Percentiles rank a stretch among this genome's conserved stretches.
Conservation (phyloP, 2,113 vertebrate species). For the Elgaria multicarinata region DNA sequence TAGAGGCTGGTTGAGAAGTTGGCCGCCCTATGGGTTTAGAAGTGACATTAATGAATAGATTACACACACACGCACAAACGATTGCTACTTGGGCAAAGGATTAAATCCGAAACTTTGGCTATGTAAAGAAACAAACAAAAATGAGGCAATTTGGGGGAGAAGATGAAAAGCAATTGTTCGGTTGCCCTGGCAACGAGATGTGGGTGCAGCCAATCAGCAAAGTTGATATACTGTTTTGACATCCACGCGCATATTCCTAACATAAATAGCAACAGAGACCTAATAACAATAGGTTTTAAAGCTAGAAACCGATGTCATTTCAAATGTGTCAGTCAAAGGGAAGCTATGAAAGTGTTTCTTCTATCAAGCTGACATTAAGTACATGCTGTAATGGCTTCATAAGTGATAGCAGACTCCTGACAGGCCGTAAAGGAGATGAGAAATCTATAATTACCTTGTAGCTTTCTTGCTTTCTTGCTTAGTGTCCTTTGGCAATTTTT, state of each 20-base stretch:
- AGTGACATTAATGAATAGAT: neutral
- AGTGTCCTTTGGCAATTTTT: constrained; percentile 64
- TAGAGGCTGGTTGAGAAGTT: neutral
- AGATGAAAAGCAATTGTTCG: constrained; percentile 87
- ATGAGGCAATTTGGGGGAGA: constrained; percentile 77
- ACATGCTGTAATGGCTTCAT: constrained; percentile 77
- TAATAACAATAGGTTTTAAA: constrained; percentile 86
- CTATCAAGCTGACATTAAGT: constrained; percentile 81
- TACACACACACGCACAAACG: neutral
- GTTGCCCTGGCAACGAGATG: constrained; percentile 83
- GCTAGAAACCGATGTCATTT: constrained; percentile 82
- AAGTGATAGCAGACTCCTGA: constrained; percentile 78
- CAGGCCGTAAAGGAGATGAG: constrained; percentile 77
- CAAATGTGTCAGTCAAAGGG: constrained; percentile 81
- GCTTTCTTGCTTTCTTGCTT: constrained; percentile 64
- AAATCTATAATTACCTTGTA: constrained; percentile 78
- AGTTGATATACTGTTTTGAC: constrained; percentile 86
- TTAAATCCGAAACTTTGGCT: constrained; percentile 57
- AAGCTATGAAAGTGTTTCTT: constrained; percentile 79
- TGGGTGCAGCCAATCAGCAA: constrained; percentile 81
- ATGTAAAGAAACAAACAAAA: constrained; percentile 65
- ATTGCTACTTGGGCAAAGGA: constrained; percentile 40
- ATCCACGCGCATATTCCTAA: constrained; percentile 79
- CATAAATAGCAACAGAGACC: constrained; percentile 88
- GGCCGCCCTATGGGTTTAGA: neutral